These are phyloP conservation scores for Melitaea athalia DNA, from an alignment of 2,888 invertebrate genomes.

Conservation along the genomic window DNA sequence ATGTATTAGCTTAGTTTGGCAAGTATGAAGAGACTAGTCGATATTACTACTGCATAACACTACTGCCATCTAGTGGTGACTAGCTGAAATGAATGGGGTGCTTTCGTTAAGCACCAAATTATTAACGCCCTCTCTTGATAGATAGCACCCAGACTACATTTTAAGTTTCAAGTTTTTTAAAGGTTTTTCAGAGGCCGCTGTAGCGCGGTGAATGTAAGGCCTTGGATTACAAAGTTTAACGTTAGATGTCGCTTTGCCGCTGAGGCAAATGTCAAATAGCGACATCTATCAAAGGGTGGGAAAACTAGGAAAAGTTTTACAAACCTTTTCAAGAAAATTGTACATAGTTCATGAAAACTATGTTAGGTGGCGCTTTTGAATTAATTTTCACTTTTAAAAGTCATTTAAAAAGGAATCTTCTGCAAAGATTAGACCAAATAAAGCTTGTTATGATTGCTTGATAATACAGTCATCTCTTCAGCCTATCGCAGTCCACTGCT, in stretches of 20 bases:
- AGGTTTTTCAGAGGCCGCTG: too few species aligned
- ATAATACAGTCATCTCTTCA: too few species aligned
- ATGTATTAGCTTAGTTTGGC: constrained; percentile 41
- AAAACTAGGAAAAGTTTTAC: background rate
- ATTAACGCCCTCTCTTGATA: constrained; percentile 4
- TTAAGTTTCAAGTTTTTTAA: too few species aligned
- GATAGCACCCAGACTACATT: background rate
- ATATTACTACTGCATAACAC: constrained; percentile 54
- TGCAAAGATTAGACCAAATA: too few species aligned
- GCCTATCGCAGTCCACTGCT: too few species aligned
- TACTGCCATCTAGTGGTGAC: constrained; percentile 45
- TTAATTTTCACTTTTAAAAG: too few species aligned
- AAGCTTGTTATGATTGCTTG: too few species aligned
- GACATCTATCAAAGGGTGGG: constrained; percentile 1
- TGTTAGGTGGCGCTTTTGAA: constrained; percentile 5
- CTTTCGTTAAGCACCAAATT: too few species aligned
- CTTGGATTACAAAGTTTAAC: background rate
- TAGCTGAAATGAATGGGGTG: constrained; percentile 28
- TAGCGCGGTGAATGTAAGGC: too few species aligned
- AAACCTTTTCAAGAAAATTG: background rate
- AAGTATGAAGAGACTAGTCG: constrained; percentile 47
- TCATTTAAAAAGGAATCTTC: too few species aligned
- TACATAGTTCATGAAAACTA: background rate
- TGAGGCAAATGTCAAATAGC: background rate
- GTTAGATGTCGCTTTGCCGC: background rate